Evolutionary conservation across 2,888 invertebrate genomes (phyloP), one percentile per base, ranked within the genome.

Genomic region (Drosophila setosimentum): DNA sequence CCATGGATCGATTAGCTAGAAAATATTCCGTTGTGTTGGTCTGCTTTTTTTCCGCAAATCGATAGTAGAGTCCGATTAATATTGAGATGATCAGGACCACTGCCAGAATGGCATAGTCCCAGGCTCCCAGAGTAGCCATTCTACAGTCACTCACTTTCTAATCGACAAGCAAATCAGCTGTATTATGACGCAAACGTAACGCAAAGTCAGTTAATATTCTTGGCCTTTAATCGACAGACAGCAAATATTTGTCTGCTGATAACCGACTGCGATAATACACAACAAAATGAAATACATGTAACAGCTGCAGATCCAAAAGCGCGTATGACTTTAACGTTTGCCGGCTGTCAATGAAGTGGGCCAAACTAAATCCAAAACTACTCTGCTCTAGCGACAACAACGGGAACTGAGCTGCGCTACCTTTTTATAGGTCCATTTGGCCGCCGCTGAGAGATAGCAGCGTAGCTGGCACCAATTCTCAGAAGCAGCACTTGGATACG

Each of bases 21-120:
- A 98, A 94, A 91, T 97, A 98, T 93, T 98, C 98, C 95, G 96
- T 95, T 65, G 96, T 95, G 2, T 97, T 98, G 93, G 95, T 96
- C 92, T 98, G 97, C 91, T 95, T 96, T 10, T 97, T 97, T 32
- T 97, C 98, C 24, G 96, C 96, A 88, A 97, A 96, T 75, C 97
- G 94, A 92, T 97, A 98, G 91, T 97, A 98, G 50, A 98, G 89
- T 8, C 98, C 98, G 78, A 98, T 97, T 1, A 93, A 93, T 1
- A 97, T 94, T 0, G 97, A 98, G 27, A 95, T 94, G 8, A 95
- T 64, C 84, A 98, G 94, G 71, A 97, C 96, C 3, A 95, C 86
- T 3, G 93, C 94, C 93, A 98, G 95, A 33, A 98, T 96, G 13
- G 95, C 92, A 91, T 97, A 97, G 93, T 98, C 98, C 94, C 95